A percentile compares a stretch with the other conserved stretches of the same genome.
Conservation (phyloP, 2,888 invertebrate genomes). For the Drosophila tanythrix region DNA sequence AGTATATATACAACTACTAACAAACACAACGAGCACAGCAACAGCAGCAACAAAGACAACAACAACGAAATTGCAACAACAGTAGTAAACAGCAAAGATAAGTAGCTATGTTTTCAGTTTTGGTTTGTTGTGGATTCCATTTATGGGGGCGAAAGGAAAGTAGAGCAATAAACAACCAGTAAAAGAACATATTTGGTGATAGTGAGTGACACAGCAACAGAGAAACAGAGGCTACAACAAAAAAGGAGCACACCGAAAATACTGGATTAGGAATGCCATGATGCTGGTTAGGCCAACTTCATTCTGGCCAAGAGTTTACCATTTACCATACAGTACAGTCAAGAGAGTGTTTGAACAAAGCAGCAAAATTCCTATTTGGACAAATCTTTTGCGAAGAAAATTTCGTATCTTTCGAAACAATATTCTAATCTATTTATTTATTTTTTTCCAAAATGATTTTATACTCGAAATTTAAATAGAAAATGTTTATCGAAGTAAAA, state of each 20-base stretch:
- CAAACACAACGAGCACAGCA: slow-evolving; percentile 32
- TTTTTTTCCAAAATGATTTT: not conserved
- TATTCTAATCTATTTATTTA: not conserved
- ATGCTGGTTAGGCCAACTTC: slow-evolving; percentile 12
- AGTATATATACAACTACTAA: slow-evolving; percentile 29
- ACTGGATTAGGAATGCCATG: slow-evolving; percentile 10
- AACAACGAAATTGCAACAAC: slow-evolving; percentile 17
- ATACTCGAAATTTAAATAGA: too few species aligned
- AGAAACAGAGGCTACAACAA: slow-evolving; percentile 19
- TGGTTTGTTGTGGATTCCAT: slow-evolving; percentile 21
- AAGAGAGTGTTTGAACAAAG: not conserved
- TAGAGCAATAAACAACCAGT: slow-evolving; percentile 23
- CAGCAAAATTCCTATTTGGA: too few species aligned
- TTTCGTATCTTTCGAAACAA: too few species aligned
- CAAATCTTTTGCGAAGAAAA: not conserved
- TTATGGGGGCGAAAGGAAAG: slow-evolving; percentile 20
- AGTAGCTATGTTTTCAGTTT: slow-evolving; percentile 15
- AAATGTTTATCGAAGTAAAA: not conserved
- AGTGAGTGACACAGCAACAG: slow-evolving; percentile 9
- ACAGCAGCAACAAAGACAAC: slow-evolving; percentile 30
- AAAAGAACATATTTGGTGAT: slow-evolving; percentile 19
- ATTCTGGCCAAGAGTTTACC: not conserved
- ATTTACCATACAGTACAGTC: not conserved
- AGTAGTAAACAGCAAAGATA: slow-evolving; percentile 37
- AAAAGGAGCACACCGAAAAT: slow-evolving; percentile 20